phyloP scores from a whole-genome alignment of 2,888 invertebrate species.

The Shargacucullia verbasci region DNA sequence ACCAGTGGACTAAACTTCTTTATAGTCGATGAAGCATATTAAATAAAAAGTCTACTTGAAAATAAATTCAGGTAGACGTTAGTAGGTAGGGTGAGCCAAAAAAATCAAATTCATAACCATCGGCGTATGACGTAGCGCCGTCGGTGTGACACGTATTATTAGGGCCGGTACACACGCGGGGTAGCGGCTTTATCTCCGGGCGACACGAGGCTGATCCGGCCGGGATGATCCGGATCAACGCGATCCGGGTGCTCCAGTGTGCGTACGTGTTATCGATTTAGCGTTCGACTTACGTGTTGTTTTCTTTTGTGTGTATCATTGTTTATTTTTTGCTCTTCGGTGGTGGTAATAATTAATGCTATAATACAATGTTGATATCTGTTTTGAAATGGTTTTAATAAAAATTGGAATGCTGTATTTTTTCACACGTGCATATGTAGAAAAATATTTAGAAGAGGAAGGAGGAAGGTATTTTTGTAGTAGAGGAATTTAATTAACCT shows the following conservation, averaged over 20 bases:
- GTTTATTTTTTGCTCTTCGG: conserved; percentile 19
- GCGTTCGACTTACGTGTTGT: conserved; percentile 48
- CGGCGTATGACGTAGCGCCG: conserved; percentile 29
- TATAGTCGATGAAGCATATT: too few relatives aligned
- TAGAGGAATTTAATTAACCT: too few relatives aligned
- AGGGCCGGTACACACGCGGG: conserved; percentile 62
- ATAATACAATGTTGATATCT: neutral
- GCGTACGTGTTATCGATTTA: conserved; percentile 67
- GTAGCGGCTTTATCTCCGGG: conserved; percentile 83
- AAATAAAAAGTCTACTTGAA: too few relatives aligned
- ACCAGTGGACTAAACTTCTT: too few relatives aligned
- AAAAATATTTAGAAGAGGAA: too few relatives aligned
- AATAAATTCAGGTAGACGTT: neutral
- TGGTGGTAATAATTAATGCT: conserved; percentile 1
- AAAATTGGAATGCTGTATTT: too few relatives aligned
- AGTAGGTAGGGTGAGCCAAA: neutral
- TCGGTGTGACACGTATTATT: conserved; percentile 48
- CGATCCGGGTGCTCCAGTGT: conserved; percentile 68
- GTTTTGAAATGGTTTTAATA: neutral
- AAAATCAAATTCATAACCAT: conserved; percentile 26
- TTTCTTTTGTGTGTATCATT: conserved; percentile 32
- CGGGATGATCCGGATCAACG: conserved; percentile 86
- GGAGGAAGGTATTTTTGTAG: too few relatives aligned
- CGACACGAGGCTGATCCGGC: conserved; percentile 85
- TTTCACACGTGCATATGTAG: too few relatives aligned